Evolutionary conservation across 2,888 invertebrate genomes (phyloP).

Genomic region (Pristionchus fissidentatus): DNA sequence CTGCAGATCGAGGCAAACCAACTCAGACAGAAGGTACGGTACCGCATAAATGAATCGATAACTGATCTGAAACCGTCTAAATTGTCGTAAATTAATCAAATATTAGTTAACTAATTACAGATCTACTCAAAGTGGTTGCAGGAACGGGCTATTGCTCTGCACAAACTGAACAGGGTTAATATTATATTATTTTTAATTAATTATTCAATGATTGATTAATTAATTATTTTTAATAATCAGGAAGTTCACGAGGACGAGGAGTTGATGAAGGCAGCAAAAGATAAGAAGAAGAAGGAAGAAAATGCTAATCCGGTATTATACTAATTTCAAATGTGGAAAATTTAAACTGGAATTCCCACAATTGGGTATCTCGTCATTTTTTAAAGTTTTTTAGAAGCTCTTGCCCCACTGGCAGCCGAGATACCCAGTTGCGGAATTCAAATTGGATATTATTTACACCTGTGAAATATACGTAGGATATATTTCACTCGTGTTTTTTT

Average conservation of each 20-base stretch:
- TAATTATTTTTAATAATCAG: too few relatives aligned
- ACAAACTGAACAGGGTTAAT: not conserved
- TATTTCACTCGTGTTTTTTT: too few relatives aligned
- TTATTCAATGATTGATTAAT: not conserved
- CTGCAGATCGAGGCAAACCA: constrained; percentile 25
- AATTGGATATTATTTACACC: too few relatives aligned
- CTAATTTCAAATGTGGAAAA: too few relatives aligned
- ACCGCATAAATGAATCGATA: not conserved
- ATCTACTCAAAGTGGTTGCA: constrained; percentile 31
- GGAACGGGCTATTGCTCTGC: constrained; percentile 9
- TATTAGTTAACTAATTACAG: too few relatives aligned
- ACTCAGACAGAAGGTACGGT: constrained; percentile 5
- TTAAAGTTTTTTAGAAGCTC: too few relatives aligned
- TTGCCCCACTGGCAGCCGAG: too few relatives aligned
- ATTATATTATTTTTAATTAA: not conserved
- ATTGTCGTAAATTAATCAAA: too few relatives aligned
- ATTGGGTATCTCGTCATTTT: too few relatives aligned
- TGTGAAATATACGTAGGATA: too few relatives aligned
- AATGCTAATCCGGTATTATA: constrained; percentile 24
- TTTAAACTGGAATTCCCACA: not conserved
- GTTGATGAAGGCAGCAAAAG: constrained; percentile 2
- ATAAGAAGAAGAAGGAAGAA: constrained; percentile 30
- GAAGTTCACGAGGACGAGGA: constrained; percentile 37
- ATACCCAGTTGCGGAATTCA: too few relatives aligned
- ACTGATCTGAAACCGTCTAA: too few relatives aligned